A percentile compares a stretch with the other conserved stretches of the same genome.
Evolutionary conservation across 2,888 invertebrate species (phyloP).

Genomic region (Hydriomena furcata): DNA sequence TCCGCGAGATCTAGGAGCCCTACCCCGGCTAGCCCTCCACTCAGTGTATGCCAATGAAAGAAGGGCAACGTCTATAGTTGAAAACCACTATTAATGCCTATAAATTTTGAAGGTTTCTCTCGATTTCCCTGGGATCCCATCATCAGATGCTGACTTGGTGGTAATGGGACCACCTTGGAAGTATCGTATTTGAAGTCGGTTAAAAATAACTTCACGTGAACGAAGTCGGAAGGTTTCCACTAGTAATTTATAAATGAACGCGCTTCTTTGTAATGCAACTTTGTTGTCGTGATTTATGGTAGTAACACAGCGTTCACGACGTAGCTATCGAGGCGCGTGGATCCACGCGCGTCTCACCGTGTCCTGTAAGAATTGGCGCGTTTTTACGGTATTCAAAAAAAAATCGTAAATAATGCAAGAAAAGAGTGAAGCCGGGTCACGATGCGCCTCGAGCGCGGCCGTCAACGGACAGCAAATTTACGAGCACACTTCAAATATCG

Average conservation of each 20-base stretch:
- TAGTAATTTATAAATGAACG: conserved; percentile 39
- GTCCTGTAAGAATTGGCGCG: conserved; percentile 70
- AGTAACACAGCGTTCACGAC: conserved; percentile 62
- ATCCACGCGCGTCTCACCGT: conserved; percentile 74
- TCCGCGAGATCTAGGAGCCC: no score
- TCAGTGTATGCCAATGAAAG: no score
- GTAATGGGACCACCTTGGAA: no score
- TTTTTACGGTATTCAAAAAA: conserved; percentile 78
- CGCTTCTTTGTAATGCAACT: conserved; percentile 31
- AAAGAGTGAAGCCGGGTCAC: conserved; percentile 72
- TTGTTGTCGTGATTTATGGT: conserved; percentile 37
- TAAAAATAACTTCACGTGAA: no score
- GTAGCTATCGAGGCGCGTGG: conserved; percentile 75
- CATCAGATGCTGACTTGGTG: no score
- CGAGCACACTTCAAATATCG: conserved; percentile 61
- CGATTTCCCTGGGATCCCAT: no score
- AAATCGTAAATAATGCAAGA: conserved; percentile 77
- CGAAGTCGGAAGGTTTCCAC: conserved; percentile 23
- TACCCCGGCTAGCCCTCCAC: no score
- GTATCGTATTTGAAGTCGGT: no score
- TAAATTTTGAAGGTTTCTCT: no score
- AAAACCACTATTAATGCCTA: no score
- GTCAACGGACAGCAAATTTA: conserved; percentile 76
- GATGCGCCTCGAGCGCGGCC: conserved; percentile 69
- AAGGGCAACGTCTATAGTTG: no score